A percentile compares a stretch with the other conserved stretches of the same genome.
Evolutionary conservation across 2,888 invertebrate species (phyloP).

Genomic region (Drosophila nigritarsus): DNA sequence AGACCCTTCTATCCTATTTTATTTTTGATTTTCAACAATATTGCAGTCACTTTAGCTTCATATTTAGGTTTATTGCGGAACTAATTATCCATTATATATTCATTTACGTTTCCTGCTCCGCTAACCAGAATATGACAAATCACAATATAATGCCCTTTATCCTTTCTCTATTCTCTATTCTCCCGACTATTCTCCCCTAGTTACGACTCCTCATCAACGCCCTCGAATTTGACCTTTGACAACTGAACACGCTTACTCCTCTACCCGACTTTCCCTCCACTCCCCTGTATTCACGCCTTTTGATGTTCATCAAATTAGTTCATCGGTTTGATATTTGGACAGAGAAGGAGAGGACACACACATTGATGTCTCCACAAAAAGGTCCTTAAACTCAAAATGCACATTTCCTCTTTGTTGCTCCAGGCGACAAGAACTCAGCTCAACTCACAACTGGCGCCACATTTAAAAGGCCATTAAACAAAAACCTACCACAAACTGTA

Average conservation of each 20-base stretch:
- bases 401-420: slow-evolving; percentile 32
- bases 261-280: neutral
- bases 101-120: neutral
- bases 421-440: slow-evolving; percentile 8
- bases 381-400: slow-evolving; percentile 61
- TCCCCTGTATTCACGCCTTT: neutral
- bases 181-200: slow-evolving; percentile 12
- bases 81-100: neutral
- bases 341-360: slow-evolving; percentile 13
- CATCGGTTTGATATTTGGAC: slow-evolving; percentile 46
- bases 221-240: slow-evolving; percentile 66
- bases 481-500: slow-evolving; percentile 55
- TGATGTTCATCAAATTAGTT: slow-evolving; percentile 52
- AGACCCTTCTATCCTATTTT: fast-evolving
- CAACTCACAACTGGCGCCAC: slow-evolving; percentile 45
- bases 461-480: slow-evolving; percentile 56
- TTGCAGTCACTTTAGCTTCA: neutral
- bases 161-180: neutral
- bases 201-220: slow-evolving; percentile 42
- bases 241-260: slow-evolving; percentile 42
- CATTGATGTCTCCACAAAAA: slow-evolving; percentile 32
- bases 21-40: neutral
- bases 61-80: neutral
- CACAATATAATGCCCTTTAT: slow-evolving; percentile 4
- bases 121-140: slow-evolving; percentile 12